Evolutionary conservation across 2,888 invertebrate genomes (phyloP), one percentile per base, ranked within the genome.

Genomic region (Priocnemis perturbator): DNA sequence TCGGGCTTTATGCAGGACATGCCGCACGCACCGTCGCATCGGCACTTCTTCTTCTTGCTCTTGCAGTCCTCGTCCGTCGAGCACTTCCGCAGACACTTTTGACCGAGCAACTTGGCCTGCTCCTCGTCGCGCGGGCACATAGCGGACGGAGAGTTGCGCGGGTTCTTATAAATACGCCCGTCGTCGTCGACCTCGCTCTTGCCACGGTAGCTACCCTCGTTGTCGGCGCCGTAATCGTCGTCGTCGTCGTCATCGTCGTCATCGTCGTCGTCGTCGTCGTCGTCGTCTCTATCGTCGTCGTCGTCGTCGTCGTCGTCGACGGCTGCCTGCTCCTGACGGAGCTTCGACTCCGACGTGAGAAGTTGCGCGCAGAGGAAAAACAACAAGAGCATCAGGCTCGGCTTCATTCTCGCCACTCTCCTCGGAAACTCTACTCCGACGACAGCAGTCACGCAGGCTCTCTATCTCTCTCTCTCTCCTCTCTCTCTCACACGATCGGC

Each of bases 1-100:
- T 97, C 96, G 92, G 97, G 98, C 89, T 98, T 98, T 81, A 99
- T 97, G 90, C 99, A 99, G 63, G 98, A 98, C 93, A 97, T 95
- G 67, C 99, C 99, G 86, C 99, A 99, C 0, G 95, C 93, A 58
- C 98, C 98, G 87, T 99, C 99, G 88, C 99, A 99, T 73, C 98
- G 92, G 87, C 99, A 99, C 87, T 97, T 95, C 91, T 98, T 98
- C 91, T 97, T 96, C 90, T 96, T 96, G 87, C 98, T 98, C 90
- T 97, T 97, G 90, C 99, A 99, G 89, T 98, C 98, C 86, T 96
- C 96, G 86, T 98, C 97, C 0, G 95, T 95, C 0, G 95, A 96
- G 87, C 98, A 99, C 88, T 97, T 97, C 73, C 97, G 93, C 71
- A 97, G 92, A 89, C 98, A 98, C 86, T 95, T 95, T 85, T 97